These are phyloP conservation scores for Linnaemya tessellans DNA, from an alignment of 2,888 invertebrate genomes.

Conservation along the genomic window DNA sequence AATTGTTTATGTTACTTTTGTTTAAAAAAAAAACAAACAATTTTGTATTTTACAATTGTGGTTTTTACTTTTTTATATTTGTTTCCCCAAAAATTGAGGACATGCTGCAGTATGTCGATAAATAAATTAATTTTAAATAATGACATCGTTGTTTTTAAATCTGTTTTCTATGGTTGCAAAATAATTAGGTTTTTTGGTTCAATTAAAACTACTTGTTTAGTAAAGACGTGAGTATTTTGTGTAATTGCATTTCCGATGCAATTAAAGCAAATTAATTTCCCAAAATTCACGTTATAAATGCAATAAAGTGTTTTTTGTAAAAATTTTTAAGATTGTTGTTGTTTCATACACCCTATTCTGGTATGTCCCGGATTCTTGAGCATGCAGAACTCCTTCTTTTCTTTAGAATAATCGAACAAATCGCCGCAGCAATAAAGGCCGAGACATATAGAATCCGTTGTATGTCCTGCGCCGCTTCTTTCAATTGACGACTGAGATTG, in stretches of 20 bases:
- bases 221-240: background rate
- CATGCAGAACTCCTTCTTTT: too few relatives aligned
- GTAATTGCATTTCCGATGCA: background rate
- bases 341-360: too few relatives aligned
- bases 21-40: background rate
- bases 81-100: slow-evolving; percentile 21
- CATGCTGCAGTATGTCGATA: slow-evolving; percentile 26
- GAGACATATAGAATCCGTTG: too few relatives aligned
- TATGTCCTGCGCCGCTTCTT: too few relatives aligned
- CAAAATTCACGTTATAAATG: too few relatives aligned
- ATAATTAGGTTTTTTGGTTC: slow-evolving; percentile 32
- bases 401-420: too few relatives aligned
- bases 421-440: too few relatives aligned
- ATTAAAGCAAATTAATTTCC: background rate
- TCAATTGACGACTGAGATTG: too few relatives aligned
- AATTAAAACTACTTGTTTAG: background rate
- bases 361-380: too few relatives aligned
- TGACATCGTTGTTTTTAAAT: background rate
- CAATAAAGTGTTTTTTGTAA: too few relatives aligned
- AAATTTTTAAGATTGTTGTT: too few relatives aligned
- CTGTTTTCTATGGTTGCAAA: slow-evolving; percentile 9
- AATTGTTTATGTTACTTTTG: slow-evolving; percentile 55
- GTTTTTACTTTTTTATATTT: slow-evolving; percentile 11
- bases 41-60: slow-evolving; percentile 48
- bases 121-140: slow-evolving; percentile 29